These are phyloP conservation scores for Caenorhabditis briggsae DNA, from an alignment of 1,140 invertebrate species.

Conservation along the genomic window DNA sequence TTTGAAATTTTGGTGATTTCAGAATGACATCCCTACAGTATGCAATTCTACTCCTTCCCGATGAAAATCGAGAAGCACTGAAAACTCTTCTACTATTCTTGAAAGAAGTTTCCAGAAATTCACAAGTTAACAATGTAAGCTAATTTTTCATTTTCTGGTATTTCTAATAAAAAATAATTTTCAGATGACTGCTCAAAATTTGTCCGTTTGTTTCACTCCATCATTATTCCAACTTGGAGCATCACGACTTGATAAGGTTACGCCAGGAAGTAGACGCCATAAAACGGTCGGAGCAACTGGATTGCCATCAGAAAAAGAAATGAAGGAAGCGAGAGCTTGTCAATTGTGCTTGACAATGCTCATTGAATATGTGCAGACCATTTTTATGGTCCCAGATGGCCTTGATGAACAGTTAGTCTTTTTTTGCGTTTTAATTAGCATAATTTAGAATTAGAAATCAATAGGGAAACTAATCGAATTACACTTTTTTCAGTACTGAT, in stretches of 20 bases:
- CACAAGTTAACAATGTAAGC: conserved; percentile 56
- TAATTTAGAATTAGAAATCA: background rate
- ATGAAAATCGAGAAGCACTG: conserved; percentile 63
- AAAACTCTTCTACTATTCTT: conserved; percentile 63
- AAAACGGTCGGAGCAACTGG: conserved; percentile 62
- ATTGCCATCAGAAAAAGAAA: conserved; percentile 63
- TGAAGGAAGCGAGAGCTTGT: conserved; percentile 59
- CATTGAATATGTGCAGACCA: conserved; percentile 25
- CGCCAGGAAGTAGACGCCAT: conserved; percentile 39
- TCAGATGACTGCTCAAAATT: conserved; percentile 62
- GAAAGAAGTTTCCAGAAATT: conserved; percentile 53
- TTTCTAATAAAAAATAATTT: background rate
- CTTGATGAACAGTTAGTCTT: background rate
- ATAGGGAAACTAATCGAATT: background rate
- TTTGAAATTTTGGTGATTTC: background rate
- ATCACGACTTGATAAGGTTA: conserved; percentile 55
- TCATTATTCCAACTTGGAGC: conserved; percentile 60
- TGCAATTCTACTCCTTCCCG: conserved; percentile 60
- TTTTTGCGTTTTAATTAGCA: background rate
- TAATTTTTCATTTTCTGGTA: background rate
- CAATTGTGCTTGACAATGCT: conserved; percentile 60
- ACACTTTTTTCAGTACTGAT: background rate
- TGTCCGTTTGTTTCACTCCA: conserved; percentile 61
- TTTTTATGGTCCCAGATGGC: conserved; percentile 39
- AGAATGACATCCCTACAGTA: conserved; percentile 49